Base-by-base conservation (phyloP, 2,797 vertebrate species). In the Hyperoplus lanceolatus region DNA sequence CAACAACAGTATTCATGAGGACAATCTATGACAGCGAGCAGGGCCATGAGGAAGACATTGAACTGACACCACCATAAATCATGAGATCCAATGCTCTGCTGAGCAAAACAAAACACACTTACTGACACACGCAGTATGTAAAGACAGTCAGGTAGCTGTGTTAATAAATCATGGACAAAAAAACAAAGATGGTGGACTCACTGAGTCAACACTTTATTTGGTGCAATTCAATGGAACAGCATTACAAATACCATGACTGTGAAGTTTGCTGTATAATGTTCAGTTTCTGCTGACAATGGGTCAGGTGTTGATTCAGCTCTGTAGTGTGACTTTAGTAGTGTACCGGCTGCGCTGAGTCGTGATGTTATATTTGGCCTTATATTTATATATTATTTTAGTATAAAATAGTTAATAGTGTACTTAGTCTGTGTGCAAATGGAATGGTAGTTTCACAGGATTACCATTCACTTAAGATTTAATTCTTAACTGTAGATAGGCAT, bases 101-200 rank as follows among this genome's bases (percentile, higher is more conserved):
- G 75, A 85, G 80, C 79, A 74, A 77, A 79, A 68, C 77, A 71
- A 69, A 81, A 80, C 55, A 81, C 54, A 62, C 18, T 56, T 58
- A 70, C n/a, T 59, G 74, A 71, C 70, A 74, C 55, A n/a, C 12
- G 5, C 46, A 11, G 46, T 51, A 48, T 65, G 65, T 68, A 49
- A 61, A 69, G 59, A 60, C 57, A 75, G 69, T 53, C 54, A 46
- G 60, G n/a, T 39, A 4, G 55, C 4, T 46, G 54, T n/a, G 13
- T 79, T 75, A 75, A 76, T 74, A 78, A 65, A 82, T 79, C 67
- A 67, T 69, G 50, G 50, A 48, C 41, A 81, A 59, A 67, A 77
- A 66, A 74, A 29, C 72, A 49, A 5, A 59, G 58, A 12, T 3
- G 1, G 46, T 4, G 43, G 74, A 83, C 67, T 66, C 60, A 29